phyloP scores from a whole-genome alignment of 2,797 vertebrate genomes.

The Chelon auratus region DNA sequence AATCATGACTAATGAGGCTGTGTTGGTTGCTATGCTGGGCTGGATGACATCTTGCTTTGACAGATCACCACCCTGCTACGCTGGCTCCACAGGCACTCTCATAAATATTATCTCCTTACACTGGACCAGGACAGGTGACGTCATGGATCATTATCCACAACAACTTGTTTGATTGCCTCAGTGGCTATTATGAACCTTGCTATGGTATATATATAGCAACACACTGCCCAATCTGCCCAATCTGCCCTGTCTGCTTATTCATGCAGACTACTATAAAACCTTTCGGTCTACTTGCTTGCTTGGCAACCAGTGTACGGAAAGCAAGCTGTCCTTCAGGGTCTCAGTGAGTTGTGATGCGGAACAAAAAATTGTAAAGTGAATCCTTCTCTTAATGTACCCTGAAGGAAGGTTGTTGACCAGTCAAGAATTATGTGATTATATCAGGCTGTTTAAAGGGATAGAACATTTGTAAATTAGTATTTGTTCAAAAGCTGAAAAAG shows the following conservation, averaged over 20 bases:
- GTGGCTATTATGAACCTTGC: slow-evolving; percentile 22
- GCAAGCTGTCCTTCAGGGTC: neutral
- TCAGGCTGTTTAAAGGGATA: neutral
- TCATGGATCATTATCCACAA: slow-evolving; percentile 44
- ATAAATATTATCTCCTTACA: slow-evolving; percentile 19
- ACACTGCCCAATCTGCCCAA: neutral
- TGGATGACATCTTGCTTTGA: slow-evolving; percentile 21
- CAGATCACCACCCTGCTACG: slow-evolving; percentile 31
- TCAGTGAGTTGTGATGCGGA: neutral
- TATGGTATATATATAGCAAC: neutral
- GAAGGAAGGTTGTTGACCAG: neutral
- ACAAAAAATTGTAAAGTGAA: neutral
- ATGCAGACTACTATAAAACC: neutral
- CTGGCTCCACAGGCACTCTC: slow-evolving; percentile 9
- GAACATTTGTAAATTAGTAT: too few species aligned
- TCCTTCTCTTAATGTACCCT: neutral
- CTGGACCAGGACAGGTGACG: slow-evolving; percentile 11
- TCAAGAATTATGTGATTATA: neutral
- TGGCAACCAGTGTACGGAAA: neutral
- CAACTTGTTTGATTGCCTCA: slow-evolving; percentile 15
- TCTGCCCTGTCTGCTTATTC: neutral
- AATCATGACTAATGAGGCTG: slow-evolving; percentile 30
- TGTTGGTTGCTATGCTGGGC: slow-evolving; percentile 26
- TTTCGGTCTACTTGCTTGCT: neutral
- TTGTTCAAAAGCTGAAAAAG: too few species aligned